Base-by-base conservation (phyloP, 2,888 invertebrate species). In the Caenorhabditis uteleia region DNA sequence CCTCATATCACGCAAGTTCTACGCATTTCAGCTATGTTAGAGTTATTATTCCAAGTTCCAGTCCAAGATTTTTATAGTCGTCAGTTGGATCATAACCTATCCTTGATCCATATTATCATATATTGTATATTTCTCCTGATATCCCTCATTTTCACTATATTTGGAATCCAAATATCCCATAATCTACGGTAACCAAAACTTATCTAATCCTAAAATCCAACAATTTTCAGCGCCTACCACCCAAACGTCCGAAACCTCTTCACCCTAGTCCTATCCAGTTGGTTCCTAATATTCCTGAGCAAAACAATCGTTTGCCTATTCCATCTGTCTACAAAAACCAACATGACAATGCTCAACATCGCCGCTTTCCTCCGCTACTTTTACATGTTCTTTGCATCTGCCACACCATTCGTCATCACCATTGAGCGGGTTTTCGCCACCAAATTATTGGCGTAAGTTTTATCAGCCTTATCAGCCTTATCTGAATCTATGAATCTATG, bases 361-460 rank as follows among this genome's bases (percentile, higher is more conserved):
- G 27, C 53, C 14, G 53, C 26, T 10, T 59, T 53, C 29, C 14
- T 43, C 10, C 40, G 59, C 21, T 59, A 48, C 16, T 48, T 47
- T 26, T 59, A 50, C 42, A 47, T 48, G 25, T 59, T 48, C 29
- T 53, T 43, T 10, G 53, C 36, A n/a, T 48, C 53, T 2, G 59
- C 48, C 0, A 14, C 46, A 14, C 59, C 59, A 7, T 21, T 59
- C 2, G 23, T 47, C 3, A 34, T 44, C 0, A 44, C 44, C n/a
- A 29, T 59, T 12, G 59, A 59, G 25, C 27, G 59, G 39, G 47
- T 18, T 12, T 53, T 53, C 14, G 59, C 59, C 0, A 48, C 59
- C 1, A 2, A 43, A 2, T 44, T 36, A 2, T 20, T 59, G 10
- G 27, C 40, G 59, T 59, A 21, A 42, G 48, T 49, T n/a, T 20